Percentiles rank a stretch among this genome's conserved stretches.
phyloP scores from a whole-genome alignment of 2,888 invertebrate species.

The Synanthedon andrenaeformis region DNA sequence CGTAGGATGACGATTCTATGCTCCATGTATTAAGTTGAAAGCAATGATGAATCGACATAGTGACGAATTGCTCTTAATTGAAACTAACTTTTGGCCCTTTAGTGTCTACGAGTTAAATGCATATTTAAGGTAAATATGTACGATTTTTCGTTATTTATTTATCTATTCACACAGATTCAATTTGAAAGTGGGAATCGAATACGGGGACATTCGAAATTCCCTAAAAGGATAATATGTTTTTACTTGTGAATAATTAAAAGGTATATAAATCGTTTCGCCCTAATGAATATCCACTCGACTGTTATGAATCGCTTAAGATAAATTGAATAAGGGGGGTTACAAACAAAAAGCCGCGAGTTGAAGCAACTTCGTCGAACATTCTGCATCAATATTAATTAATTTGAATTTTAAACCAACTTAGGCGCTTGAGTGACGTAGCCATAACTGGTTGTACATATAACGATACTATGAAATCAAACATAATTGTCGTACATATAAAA shows the following conservation, averaged over 20 bases:
- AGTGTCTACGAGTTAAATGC: no score
- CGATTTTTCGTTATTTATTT: no score
- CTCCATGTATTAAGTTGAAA: no score
- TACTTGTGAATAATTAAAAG: background rate
- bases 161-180: no score
- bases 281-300: conserved; percentile 1
- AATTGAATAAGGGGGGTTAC: background rate
- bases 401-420: conserved; percentile 10
- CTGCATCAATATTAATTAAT: conserved; percentile 12
- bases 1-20: no score
- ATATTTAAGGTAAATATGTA: no score
- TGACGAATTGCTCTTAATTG: no score
- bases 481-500: background rate
- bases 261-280: background rate
- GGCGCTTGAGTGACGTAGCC: conserved; percentile 7
- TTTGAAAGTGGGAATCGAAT: no score
- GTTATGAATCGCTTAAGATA: conserved; percentile 2
- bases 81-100: no score
- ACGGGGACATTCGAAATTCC: no score
- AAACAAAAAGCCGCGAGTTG: conserved; percentile 5
- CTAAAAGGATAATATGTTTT: no score
- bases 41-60: no score
- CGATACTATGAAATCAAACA: conserved; percentile 1
- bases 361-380: conserved; percentile 3
- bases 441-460: conserved; percentile 6